Evolutionary conservation across 2,797 vertebrate species (phyloP).

Genomic region (Sternarchorhynchus goeldii): DNA sequence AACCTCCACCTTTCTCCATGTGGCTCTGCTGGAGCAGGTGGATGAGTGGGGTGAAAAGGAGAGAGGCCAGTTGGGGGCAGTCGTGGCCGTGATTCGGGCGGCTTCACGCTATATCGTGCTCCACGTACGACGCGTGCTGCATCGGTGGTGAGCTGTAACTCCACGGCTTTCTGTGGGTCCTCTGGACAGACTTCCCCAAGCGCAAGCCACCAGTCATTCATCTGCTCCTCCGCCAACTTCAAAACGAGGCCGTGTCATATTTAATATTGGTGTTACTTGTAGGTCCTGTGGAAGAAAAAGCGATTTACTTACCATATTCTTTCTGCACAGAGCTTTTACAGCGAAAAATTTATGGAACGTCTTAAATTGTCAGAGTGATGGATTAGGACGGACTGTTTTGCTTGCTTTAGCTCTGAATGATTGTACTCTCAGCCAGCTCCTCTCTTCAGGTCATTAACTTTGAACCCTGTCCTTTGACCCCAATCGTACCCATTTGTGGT

Average conservation of each 20-base stretch:
- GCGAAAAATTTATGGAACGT: no score
- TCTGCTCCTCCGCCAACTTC: slow-evolving; percentile 30
- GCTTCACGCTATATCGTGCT: slow-evolving; percentile 5
- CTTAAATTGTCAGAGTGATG: neutral
- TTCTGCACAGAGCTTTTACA: no score
- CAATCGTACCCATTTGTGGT: slow-evolving; percentile 12
- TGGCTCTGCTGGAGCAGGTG: slow-evolving; percentile 19
- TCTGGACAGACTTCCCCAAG: slow-evolving; percentile 25
- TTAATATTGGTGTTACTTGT: no score
- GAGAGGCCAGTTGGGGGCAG: slow-evolving; percentile 1
- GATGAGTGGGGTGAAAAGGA: slow-evolving; percentile 16
- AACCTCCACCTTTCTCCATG: neutral
- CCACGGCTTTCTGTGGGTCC: neutral
- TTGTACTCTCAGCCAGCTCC: slow-evolving; percentile 6
- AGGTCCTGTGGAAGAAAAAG: no score
- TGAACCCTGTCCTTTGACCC: slow-evolving; percentile 24
- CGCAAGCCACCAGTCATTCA: slow-evolving; percentile 20
- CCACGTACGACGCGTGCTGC: neutral
- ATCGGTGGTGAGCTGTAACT: slow-evolving; percentile 22
- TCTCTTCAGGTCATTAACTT: slow-evolving; percentile 35
- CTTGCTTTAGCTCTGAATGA: slow-evolving; percentile 16
- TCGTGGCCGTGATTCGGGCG: neutral
- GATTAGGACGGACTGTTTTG: slow-evolving; percentile 24
- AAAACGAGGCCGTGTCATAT: no score
- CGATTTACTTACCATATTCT: neutral